Evolutionary conservation across 2,797 vertebrate species (phyloP), one percentile per base, ranked within the genome.

Genomic region (Discoglossus pictus): DNA sequence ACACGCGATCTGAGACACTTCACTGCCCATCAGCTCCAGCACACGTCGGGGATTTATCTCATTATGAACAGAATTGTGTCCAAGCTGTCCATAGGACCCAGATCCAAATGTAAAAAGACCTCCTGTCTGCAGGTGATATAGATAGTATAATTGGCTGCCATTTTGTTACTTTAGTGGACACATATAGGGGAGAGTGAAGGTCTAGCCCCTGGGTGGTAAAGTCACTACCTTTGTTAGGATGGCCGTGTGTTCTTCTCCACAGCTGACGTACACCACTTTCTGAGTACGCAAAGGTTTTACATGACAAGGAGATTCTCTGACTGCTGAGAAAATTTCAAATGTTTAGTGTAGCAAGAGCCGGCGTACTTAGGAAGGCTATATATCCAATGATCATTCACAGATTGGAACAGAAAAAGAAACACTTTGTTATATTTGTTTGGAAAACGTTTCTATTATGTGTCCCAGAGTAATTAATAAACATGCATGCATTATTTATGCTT

Each of bases 181-280:
- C 4, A 31, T 31, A 31, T 31, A 31, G 27, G 27, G 27, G 27
- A 31, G 27, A n/a, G n/a, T n/a, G n/a, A n/a, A n/a, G n/a, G n/a
- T n/a, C n/a, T n/a, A n/a, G n/a, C n/a, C n/a, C n/a, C n/a, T n/a
- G n/a, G n/a, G n/a, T n/a, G n/a, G n/a, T n/a, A n/a, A n/a, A n/a
- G 1, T 20, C 6, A 65, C 73, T 89, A 98, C 97, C 93, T 99
- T 99, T 55, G 97, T 99, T 65, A 99, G 86, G 15, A 97, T 94
- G 38, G 96, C 96, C 0, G 97, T 99, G 64, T 99, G 97, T 18
- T 97, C 93, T 50, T 94, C 94, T 70, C 96, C 97, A 81, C 97
- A 99, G 79, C 94, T 95, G 81, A 99, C 96, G 78, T 96, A 95
- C 74, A 98, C 95, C 11, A 99, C 94, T 75, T 98, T 97, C 73